phyloP scores from a whole-genome alignment of 2,888 invertebrate species.

The Hydropsyche betteni region DNA sequence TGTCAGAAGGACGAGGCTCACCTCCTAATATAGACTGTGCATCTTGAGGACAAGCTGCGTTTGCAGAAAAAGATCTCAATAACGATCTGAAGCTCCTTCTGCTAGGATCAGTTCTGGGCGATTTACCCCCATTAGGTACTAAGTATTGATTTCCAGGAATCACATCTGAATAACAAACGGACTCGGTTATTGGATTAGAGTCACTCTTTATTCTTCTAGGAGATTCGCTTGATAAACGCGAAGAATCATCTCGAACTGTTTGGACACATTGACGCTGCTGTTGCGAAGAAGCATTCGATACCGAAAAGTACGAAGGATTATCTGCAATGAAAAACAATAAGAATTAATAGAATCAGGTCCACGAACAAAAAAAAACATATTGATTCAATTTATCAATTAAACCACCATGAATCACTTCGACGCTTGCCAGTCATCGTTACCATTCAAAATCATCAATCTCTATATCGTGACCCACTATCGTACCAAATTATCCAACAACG shows the following conservation, averaged over 20 bases:
- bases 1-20: constrained; percentile 75
- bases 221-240: constrained; percentile 31
- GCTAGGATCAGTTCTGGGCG: constrained; percentile 60
- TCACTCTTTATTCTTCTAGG: constrained; percentile 14
- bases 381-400: no score
- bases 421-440: no score
- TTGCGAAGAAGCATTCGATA: constrained; percentile 61
- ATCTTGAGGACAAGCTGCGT: constrained; percentile 68
- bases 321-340: constrained; percentile 66
- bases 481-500: background rate
- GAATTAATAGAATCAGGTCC: no score
- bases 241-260: constrained; percentile 47
- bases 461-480: no score
- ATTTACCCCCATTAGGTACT: constrained; percentile 41
- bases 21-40: constrained; percentile 74
- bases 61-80: constrained; percentile 72
- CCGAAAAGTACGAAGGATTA: constrained; percentile 81
- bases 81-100: constrained; percentile 68
- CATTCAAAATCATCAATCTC: no score
- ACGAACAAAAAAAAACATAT: no score
- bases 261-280: constrained; percentile 38
- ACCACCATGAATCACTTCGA: no score
- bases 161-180: constrained; percentile 25
- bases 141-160: constrained; percentile 50
- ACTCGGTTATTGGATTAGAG: constrained; percentile 23